These are phyloP conservation scores for Colostygia pectinataria DNA, from an alignment of 2,888 invertebrate genomes.

Conservation along the genomic window DNA sequence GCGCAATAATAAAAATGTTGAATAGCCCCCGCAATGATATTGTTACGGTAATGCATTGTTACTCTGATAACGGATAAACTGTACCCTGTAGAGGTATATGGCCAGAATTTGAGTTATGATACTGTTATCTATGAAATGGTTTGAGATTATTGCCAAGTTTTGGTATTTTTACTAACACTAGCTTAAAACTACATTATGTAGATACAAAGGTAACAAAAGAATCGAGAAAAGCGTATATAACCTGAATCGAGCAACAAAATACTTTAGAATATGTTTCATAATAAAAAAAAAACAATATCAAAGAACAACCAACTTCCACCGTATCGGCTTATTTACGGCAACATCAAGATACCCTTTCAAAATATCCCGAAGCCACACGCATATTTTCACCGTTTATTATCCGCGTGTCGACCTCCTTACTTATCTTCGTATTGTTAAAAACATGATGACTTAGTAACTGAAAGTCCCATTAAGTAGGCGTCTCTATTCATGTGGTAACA, in stretches of 20 bases:
- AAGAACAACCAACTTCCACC: conserved; percentile 50
- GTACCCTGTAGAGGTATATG: conserved; percentile 68
- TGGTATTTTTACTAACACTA: not conserved
- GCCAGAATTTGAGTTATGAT: conserved; percentile 44
- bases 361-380: conserved; percentile 62
- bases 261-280: conserved; percentile 45
- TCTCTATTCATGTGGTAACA: conserved; percentile 79
- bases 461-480: conserved; percentile 80
- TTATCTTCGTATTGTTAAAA: conserved; percentile 79
- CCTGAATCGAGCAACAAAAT: conserved; percentile 3
- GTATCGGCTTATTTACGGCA: conserved; percentile 62
- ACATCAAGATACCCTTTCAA: conserved; percentile 69
- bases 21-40: conserved; percentile 81
- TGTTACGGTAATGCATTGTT: conserved; percentile 78
- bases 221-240: not conserved
- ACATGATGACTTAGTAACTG: conserved; percentile 82
- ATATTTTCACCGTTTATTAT: conserved; percentile 79
- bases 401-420: conserved; percentile 71
- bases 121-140: conserved; percentile 30
- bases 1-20: conserved; percentile 84
- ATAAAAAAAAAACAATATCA: conserved; percentile 46
- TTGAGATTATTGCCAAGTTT: conserved; percentile 9
- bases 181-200: too few species aligned
- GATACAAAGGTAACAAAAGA: too few species aligned
- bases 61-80: conserved; percentile 82